Conservation (phyloP, 2,888 invertebrate genomes). For the Anodontia alba region DNA sequence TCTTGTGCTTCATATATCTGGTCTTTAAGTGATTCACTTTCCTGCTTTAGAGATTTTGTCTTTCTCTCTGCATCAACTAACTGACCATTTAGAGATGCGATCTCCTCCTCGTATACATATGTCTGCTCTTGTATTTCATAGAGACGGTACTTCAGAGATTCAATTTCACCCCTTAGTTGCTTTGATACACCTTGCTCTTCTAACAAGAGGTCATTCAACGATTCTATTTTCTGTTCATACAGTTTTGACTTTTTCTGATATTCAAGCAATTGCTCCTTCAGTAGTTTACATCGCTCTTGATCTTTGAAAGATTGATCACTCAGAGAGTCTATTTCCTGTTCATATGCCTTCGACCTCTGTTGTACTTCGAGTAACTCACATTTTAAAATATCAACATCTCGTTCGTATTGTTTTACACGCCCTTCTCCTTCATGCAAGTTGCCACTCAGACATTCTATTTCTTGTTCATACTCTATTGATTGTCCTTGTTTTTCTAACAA, state of each 20-base stretch:
- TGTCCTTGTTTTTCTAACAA: neutral
- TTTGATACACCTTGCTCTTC: too few species aligned
- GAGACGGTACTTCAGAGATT: too few species aligned
- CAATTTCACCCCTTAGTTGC: too few species aligned
- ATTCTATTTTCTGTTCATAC: neutral
- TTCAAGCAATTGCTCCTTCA: neutral
- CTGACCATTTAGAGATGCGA: too few species aligned
- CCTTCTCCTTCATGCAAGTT: neutral
- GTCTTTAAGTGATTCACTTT: neutral
- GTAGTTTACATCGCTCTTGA: neutral
- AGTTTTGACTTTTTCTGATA: neutral
- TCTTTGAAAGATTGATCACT: neutral
- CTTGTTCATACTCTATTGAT: neutral
- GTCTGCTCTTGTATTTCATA: too few species aligned
- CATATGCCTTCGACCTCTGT: neutral
- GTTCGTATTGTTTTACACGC: neutral
- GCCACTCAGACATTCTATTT: neutral
- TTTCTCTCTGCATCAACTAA: too few species aligned
- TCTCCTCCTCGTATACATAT: too few species aligned
- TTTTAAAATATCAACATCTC: neutral
- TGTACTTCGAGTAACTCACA: neutral
- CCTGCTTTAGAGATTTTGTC: too few species aligned
- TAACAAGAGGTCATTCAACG: too few species aligned
- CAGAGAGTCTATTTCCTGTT: neutral
- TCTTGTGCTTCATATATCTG: neutral